phyloP scores from a whole-genome alignment of 1,140 invertebrate species.

The Drosophila micromelanica region DNA sequence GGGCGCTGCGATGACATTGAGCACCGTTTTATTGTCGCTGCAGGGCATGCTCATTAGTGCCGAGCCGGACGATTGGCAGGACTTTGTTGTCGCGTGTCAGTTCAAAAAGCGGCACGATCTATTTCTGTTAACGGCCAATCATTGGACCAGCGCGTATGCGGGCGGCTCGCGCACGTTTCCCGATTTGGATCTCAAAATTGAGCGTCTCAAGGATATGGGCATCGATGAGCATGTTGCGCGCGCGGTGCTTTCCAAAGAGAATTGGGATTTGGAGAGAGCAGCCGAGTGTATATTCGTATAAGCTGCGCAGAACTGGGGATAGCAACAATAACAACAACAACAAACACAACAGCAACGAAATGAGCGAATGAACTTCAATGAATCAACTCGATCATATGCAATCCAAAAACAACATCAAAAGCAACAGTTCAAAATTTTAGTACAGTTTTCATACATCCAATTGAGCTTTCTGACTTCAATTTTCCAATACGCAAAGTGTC shows the following conservation, averaged over 20 bases:
- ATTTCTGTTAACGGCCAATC: constrained; percentile 94
- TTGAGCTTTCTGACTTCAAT: not conserved
- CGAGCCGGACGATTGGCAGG: constrained; percentile 98
- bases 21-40: constrained; percentile 96
- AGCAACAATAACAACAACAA: constrained; percentile 14
- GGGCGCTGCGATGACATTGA: constrained; percentile 99
- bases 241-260: constrained; percentile 93
- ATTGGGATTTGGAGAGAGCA: constrained; percentile 95
- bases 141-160: constrained; percentile 98
- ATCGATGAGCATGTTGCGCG: constrained; percentile 92
- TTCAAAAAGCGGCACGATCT: constrained; percentile 95
- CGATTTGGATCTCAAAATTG: constrained; percentile 93
- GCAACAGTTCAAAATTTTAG: constrained; percentile 25
- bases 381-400: constrained; percentile 7
- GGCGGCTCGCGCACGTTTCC: constrained; percentile 90
- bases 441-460: constrained; percentile 2
- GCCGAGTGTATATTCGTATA: constrained; percentile 96
- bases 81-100: constrained; percentile 98
- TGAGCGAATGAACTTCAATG: constrained; percentile 5
- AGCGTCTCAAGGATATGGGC: constrained; percentile 94
- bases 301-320: constrained; percentile 83
- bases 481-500: constrained; percentile 22
- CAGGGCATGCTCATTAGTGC: constrained; percentile 96
- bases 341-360: constrained; percentile 4
- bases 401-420: constrained; percentile 4